Evolutionary conservation across 35 echinoderm and acorn worm species (phyloP), one percentile per base, ranked within the genome.

Genomic region (Nesometra sesokonis): DNA sequence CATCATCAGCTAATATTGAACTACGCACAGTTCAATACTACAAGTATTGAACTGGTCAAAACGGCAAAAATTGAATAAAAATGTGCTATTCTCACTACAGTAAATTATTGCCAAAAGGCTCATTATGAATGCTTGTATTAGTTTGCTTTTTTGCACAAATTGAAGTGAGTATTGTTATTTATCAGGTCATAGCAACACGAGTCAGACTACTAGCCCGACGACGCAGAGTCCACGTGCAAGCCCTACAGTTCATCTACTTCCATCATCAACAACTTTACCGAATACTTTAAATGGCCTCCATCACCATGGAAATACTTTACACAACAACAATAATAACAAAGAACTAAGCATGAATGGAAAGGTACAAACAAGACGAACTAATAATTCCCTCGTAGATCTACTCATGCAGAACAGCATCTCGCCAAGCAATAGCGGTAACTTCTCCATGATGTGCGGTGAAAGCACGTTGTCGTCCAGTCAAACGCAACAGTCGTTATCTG

Each of bases 151-250:
- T n/a, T n/a, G n/a, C n/a, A n/a, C n/a, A n/a, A n/a, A n/a, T n/a
- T n/a, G n/a, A n/a, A n/a, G n/a, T n/a, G n/a, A n/a, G n/a, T n/a
- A n/a, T n/a, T n/a, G n/a, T n/a, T n/a, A n/a, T n/a, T n/a, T n/a
- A n/a, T n/a, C n/a, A n/a, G n/a, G 23, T 43, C 82, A 82, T 86
- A 91, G 89, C 78, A 91, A 91, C 84, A 82, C 82, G 29, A 90
- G 89, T 77, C 84, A 82, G 33, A 89, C 37, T 36, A 46, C 46
- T 33, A 93, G 87, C 31, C 87, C 83, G 0, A 4, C 39, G 15
- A 80, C 31, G 21, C 32, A 29, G 31, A 93, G 88, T 81, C 85
- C 92, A 0, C 21, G 83, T 21, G 30, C 83, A 36, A 90, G 88
- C 46, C 88, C 92, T 31, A 93, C 81, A 37, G 37, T 37, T 0